Conservation (phyloP, 2,888 invertebrate genomes). For the Julus scanicus region DNA sequence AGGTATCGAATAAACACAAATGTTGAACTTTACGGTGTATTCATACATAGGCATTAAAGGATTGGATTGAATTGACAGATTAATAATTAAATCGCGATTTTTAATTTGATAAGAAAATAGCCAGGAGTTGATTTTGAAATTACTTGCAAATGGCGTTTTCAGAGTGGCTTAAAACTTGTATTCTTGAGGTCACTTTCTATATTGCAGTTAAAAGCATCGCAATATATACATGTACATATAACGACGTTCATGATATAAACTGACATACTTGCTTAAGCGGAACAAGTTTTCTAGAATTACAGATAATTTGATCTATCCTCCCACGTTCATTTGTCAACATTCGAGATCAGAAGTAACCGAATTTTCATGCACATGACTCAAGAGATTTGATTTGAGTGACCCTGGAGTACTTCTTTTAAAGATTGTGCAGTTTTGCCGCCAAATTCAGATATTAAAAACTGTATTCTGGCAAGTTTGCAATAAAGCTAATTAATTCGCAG, state of each 20-base stretch:
- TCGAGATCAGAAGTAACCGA: background rate
- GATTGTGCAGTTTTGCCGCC: background rate
- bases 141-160: no score
- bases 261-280: background rate
- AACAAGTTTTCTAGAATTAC: background rate
- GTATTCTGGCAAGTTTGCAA: no score
- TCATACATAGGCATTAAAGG: background rate
- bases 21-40: no score
- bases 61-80: background rate
- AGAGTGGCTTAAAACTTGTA: no score
- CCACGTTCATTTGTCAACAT: background rate
- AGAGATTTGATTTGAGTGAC: background rate
- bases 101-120: no score
- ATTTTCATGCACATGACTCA: background rate
- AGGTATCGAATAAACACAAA: no score
- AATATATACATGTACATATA: no score
- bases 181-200: no score
- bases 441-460: background rate
- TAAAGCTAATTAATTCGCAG: no score
- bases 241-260: background rate
- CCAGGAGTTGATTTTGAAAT: no score
- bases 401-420: background rate
- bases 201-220: background rate
- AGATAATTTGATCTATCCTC: background rate
- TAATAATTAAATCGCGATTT: background rate